Base-by-base conservation (phyloP, 2,797 vertebrate species). In the Fistularia tabacaria region DNA sequence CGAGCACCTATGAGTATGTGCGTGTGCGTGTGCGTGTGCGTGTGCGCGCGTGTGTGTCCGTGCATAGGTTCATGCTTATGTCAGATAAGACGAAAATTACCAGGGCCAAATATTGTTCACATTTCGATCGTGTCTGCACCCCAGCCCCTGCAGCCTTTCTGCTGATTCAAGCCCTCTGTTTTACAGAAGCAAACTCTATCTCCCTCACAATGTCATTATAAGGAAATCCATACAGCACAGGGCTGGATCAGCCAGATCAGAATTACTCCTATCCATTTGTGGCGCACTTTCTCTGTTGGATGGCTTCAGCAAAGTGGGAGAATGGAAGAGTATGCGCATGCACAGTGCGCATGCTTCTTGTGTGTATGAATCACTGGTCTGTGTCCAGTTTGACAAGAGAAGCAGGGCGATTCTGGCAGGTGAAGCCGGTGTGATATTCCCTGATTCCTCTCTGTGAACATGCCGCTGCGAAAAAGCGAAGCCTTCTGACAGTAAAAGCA, bases 161-260 rank as follows among this genome's bases (percentile, higher is more conserved):
- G 70, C 74, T 69, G 74, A 79, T 80, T 80, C 72, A 66, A 74
- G 50, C 45, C 44, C 62, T 57, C 55, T 73, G 80, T 73, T 81
- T 81, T 70, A 77, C 67, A 81, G 85, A 88, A 83, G 71, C 74
- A 85, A 89, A 88, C 74, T 85, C 79, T 77, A 77, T 88, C 65
- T 81, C 59, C 71, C 59, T 79, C 76, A 75, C 77, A 87, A 84
- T 84, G 80, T 79, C 78, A 82, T 88, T 87, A 83, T 64, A 64
- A 68, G 74, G 63, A 88, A 87, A 87, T 89, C 81, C 77, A 82
- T 82, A 74, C 47, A 13, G 64, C 59, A 59, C 67, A 65, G 53
- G 25, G 52, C 59, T 46, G 7, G 68, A 60, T 69, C 52, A 59
- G 74, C 70, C 60, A 59, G 74, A 85, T 83, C 78, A 76, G 81